Evolutionary conservation across 2,888 invertebrate genomes (phyloP), one percentile per base, ranked within the genome.

Genomic region (Phania funesta): DNA sequence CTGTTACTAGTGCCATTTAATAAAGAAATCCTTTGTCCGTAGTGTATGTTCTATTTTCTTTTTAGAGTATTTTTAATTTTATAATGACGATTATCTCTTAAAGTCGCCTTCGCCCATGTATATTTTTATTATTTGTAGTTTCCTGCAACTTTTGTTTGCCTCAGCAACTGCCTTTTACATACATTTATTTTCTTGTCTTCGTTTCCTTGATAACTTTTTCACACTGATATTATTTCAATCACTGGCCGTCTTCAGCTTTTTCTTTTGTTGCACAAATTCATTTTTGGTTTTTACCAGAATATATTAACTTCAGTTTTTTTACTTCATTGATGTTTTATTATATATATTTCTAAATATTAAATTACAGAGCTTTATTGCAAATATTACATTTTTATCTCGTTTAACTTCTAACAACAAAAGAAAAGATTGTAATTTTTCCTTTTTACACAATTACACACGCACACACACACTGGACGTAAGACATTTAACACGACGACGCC

Each of bases 1-100:
- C 93, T 87, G 94, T 94, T 91, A 95, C 94, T 90, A 94, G 92
- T 90, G 94, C 94, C 94, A 95, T 94, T 86, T 85, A 71, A 48
- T 76, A 35, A 35, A 58, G 16, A 68, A 65, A 64, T 82, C 64
- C 80, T 68, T 82, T 78, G 68, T 82, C 56, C 50, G 58, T 46
- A 20, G 29, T 58, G 46, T 52, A 56, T n/a, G 13, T 56, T 41
- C 26, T 56, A 3, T 7, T 52, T 70, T n/a, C 60, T 70, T 38
- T 11, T 35, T 24, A n/a, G n/a, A n/a, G 41, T 22, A 44, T 46
- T 58, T 68, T 58, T 48, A 44, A 48, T 50, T 35, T 67, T 62
- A 32, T 32, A 73, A 68, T 44, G 50, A 65, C 9, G 56, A 48
- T 46, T 13, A 29, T 29, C 56, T 16, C 11, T 56, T 24, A 22